A percentile compares a stretch with the other conserved stretches of the same genome.
These are phyloP conservation scores for Sycophila sp. DNA, from an alignment of 1,140 invertebrate genomes.

Conservation along the genomic window DNA sequence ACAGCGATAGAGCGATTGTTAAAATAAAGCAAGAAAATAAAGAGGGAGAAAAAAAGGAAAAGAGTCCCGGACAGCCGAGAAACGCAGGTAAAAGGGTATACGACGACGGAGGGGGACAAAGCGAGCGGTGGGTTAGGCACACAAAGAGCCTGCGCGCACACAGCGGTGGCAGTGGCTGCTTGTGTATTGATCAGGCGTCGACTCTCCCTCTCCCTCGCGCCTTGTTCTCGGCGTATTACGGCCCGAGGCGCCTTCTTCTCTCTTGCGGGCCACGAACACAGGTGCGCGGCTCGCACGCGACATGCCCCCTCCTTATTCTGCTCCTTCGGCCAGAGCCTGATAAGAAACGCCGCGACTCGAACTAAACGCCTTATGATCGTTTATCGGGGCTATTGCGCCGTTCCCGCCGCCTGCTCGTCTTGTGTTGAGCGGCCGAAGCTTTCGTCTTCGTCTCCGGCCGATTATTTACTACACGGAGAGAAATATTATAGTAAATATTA, in stretches of 20 bases:
- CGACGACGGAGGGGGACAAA: neutral
- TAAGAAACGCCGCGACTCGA: neutral
- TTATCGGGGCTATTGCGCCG: neutral
- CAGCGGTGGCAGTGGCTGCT: constrained; percentile 31
- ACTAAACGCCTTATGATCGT: constrained; percentile 20
- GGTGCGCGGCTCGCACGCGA: too few relatives aligned
- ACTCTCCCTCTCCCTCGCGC: constrained; percentile 39
- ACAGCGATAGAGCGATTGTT: neutral
- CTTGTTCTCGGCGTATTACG: neutral
- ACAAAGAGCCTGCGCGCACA: too few relatives aligned
- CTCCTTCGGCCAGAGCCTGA: too few relatives aligned
- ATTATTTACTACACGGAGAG: too few relatives aligned
- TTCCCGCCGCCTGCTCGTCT: too few relatives aligned
- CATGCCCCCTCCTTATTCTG: too few relatives aligned
- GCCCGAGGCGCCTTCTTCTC: too few relatives aligned
- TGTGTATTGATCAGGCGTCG: constrained; percentile 58
- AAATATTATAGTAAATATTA: too few relatives aligned
- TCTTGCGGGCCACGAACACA: too few relatives aligned
- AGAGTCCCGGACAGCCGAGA: neutral
- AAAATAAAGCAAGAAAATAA: neutral
- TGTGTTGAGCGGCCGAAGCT: too few relatives aligned
- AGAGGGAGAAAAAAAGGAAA: neutral
- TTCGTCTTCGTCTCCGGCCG: too few relatives aligned
- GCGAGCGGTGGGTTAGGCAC: neutral
- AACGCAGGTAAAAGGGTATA: too few relatives aligned